Conservation (phyloP, 2,113 vertebrate species). For the Rhizomys pruinosus region DNA sequence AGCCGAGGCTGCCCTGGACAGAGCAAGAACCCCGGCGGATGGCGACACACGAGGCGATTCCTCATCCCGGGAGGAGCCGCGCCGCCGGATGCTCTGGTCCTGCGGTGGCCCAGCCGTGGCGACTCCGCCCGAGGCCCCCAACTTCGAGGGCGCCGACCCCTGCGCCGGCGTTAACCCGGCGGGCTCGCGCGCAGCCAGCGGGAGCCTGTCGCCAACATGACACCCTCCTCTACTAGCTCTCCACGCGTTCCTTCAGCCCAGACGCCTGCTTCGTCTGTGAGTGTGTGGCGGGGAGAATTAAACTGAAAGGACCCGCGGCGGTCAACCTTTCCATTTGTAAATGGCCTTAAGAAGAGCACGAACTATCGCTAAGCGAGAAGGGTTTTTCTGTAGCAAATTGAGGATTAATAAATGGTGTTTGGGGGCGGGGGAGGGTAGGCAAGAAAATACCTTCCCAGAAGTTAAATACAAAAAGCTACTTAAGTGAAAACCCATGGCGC, state of each 20-base stretch:
- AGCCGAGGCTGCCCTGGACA: not conserved
- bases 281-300: not conserved
- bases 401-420: not conserved
- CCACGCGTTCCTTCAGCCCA: not conserved
- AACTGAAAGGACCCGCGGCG: not conserved
- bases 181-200: not conserved
- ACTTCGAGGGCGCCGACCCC: slow-evolving; percentile 63
- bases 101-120: not conserved
- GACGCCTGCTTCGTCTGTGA: not conserved
- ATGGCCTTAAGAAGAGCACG: not conserved
- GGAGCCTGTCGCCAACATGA: slow-evolving; percentile 28
- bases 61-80: not conserved
- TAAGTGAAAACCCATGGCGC: not conserved
- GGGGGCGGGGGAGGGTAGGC: not conserved
- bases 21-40: not conserved
- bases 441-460: not conserved
- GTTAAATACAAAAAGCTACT: not conserved
- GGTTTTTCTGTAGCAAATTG: not conserved
- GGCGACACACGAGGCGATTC: not conserved
- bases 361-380: not conserved
- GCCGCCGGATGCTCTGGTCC: not conserved
- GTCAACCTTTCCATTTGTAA: not conserved
- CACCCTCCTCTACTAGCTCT: slow-evolving; percentile 8
- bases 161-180: slow-evolving; percentile 5
- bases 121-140: slow-evolving; percentile 11